These are phyloP conservation scores for Epinotia bilunana DNA, from an alignment of 2,888 invertebrate genomes.

Conservation along the genomic window DNA sequence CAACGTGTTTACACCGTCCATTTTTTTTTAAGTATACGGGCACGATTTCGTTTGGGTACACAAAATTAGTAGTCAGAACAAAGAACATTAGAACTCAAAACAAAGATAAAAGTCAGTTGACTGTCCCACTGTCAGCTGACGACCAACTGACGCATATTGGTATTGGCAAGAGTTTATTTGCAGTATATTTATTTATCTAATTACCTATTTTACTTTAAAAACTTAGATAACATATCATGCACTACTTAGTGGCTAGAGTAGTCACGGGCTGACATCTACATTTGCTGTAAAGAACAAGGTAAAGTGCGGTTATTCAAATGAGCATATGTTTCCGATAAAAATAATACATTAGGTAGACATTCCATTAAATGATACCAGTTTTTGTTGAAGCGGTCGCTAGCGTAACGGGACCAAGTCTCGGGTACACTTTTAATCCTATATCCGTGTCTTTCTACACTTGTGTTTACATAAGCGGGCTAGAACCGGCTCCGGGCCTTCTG, in stretches of 20 bases:
- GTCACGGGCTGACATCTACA: neutral
- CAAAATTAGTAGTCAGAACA: no score
- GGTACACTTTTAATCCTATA: conserved; percentile 45
- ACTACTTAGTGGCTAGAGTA: no score
- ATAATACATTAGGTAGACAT: conserved; percentile 39
- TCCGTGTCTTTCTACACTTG: conserved; percentile 44
- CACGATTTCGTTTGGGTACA: neutral
- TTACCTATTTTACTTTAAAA: no score
- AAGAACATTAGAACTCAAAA: no score
- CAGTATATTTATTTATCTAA: neutral
- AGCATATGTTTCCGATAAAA: conserved; percentile 32
- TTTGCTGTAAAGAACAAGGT: neutral
- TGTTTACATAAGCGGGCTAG: conserved; percentile 43
- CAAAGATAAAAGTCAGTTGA: no score
- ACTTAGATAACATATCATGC: no score
- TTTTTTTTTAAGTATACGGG: neutral
- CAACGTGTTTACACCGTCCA: neutral
- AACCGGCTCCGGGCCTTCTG: conserved; percentile 41
- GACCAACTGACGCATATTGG: no score
- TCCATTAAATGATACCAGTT: conserved; percentile 43
- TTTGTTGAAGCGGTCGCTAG: conserved; percentile 31
- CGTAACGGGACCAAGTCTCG: conserved; percentile 39
- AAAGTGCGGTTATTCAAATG: conserved; percentile 33
- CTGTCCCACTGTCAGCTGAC: no score
- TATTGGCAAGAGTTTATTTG: neutral